These are phyloP conservation scores for Drosophila rhopaloa DNA, from an alignment of 1,140 invertebrate species.

Conservation along the genomic window DNA sequence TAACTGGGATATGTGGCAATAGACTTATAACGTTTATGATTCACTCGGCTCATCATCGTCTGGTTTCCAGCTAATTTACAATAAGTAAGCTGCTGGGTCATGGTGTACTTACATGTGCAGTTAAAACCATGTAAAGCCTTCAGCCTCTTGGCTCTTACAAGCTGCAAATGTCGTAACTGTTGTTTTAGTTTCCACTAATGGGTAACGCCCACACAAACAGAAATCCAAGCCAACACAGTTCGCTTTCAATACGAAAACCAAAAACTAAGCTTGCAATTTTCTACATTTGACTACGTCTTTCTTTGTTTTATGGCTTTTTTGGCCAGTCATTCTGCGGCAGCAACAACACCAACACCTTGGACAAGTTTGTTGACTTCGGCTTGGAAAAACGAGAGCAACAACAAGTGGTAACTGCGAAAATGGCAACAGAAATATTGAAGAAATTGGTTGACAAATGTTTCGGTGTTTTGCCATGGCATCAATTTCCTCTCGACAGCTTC, in stretches of 20 bases:
- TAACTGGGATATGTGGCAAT: conserved; percentile 48
- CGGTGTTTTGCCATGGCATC: conserved; percentile 64
- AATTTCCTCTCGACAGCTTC: conserved; percentile 55
- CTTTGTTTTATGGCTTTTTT: conserved; percentile 42
- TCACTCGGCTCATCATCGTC: conserved; percentile 28
- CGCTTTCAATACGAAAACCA: conserved; percentile 31
- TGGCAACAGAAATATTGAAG: conserved; percentile 56
- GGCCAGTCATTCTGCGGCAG: conserved; percentile 57
- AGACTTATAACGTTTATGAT: conserved; percentile 31
- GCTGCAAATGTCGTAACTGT: conserved; percentile 50
- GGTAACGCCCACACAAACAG: conserved; percentile 37
- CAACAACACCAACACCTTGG: conserved; percentile 56
- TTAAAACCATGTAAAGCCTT: conserved; percentile 45
- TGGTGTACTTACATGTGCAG: conserved; percentile 42
- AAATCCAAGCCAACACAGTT: conserved; percentile 30
- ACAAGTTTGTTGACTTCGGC: conserved; percentile 74
- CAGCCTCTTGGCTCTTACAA: conserved; percentile 27
- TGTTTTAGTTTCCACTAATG: conserved; percentile 53
- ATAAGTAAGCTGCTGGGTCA: conserved; percentile 45
- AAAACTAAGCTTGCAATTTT: conserved; percentile 59
- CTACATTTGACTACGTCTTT: conserved; percentile 46
- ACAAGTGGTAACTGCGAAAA: conserved; percentile 29
- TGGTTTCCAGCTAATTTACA: conserved; percentile 53
- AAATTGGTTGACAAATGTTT: conserved; percentile 70
- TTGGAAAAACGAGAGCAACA: conserved; percentile 57